Percentiles rank a stretch among this genome's conserved stretches.
Conservation (phyloP, 2,888 invertebrate species). For the Carpatolechia fugitivella region DNA sequence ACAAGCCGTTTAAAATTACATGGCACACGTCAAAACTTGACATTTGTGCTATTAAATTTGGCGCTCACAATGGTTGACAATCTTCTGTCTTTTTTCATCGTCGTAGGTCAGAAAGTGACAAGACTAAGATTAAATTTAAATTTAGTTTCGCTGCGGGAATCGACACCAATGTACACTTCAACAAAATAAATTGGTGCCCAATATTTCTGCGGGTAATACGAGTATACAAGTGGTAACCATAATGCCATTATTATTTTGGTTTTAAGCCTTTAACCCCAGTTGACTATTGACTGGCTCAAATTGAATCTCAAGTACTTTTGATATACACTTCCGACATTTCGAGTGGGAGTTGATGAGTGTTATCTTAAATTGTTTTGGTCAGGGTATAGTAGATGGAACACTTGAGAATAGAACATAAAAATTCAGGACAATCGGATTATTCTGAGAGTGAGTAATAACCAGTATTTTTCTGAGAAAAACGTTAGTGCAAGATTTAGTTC, state of each 20-base stretch:
- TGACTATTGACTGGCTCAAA: slow-evolving; percentile 52
- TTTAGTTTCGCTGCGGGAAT: no score
- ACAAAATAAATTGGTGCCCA: slow-evolving; percentile 2
- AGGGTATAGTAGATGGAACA: not conserved
- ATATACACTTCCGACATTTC: slow-evolving; percentile 57
- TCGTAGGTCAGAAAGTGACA: no score
- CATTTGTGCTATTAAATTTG: no score
- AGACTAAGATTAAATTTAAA: no score
- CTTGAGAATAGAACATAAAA: not conserved
- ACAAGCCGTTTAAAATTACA: no score
- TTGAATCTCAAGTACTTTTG: slow-evolving; percentile 61
- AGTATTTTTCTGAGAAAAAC: no score
- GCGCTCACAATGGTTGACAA: no score
- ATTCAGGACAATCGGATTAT: no score
- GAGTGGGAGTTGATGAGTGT: slow-evolving; percentile 27
- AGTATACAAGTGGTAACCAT: not conserved
- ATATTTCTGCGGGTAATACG: slow-evolving; percentile 37
- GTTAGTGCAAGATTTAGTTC: no score
- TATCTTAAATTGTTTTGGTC: not conserved
- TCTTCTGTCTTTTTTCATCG: no score
- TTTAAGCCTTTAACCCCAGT: slow-evolving; percentile 18
- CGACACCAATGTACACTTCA: not conserved
- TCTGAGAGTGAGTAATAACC: no score
- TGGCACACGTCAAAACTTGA: no score
- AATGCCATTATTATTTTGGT: slow-evolving; percentile 10